A percentile compares a stretch with the other conserved stretches of the same genome.
phyloP scores from a whole-genome alignment of 2,888 invertebrate species.

The Octonoba sinensis region DNA sequence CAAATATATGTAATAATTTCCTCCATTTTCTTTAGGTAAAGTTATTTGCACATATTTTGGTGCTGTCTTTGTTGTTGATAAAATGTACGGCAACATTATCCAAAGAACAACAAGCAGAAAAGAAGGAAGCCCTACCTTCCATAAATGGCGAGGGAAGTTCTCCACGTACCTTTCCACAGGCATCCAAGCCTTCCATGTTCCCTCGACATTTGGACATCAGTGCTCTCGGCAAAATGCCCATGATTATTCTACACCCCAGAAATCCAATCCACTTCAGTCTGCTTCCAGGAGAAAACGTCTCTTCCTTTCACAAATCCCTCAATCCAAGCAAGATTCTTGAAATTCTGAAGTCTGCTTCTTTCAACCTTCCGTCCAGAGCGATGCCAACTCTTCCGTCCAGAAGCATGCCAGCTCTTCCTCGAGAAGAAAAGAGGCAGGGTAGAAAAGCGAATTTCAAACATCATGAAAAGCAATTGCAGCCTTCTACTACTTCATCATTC shows the following conservation, averaged over 20 bases:
- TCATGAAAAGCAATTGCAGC: not conserved
- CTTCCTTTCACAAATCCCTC: constrained; percentile 2
- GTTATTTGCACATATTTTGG: too few relatives aligned
- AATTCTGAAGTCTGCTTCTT: constrained; percentile 13
- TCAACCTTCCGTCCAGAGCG: not conserved
- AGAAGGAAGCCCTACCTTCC: too few relatives aligned
- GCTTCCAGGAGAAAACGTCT: constrained; percentile 6
- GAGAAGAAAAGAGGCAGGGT: not conserved
- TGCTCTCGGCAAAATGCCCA: constrained; percentile 16
- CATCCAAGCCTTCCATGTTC: not conserved
- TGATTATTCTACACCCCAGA: constrained; percentile 17
- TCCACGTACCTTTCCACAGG: too few relatives aligned
- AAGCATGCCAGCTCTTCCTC: not conserved
- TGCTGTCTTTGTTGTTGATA: too few relatives aligned
- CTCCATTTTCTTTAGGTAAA: too few relatives aligned
- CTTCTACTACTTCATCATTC: not conserved
- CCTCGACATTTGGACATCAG: constrained; percentile 23
- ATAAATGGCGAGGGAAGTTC: too few relatives aligned
- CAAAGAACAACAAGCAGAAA: too few relatives aligned
- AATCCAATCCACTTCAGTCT: constrained; percentile 12
- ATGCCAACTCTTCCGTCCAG: not conserved
- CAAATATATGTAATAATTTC: too few relatives aligned
- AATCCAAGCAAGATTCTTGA: constrained; percentile 11
- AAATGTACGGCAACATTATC: too few relatives aligned
- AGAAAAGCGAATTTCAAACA: constrained; percentile 1